Percentiles rank a stretch among this genome's conserved stretches.
These are phyloP conservation scores for Anneissia japonica DNA, from an alignment of 35 echinoderm and acorn worm genomes.

Conservation along the genomic window DNA sequence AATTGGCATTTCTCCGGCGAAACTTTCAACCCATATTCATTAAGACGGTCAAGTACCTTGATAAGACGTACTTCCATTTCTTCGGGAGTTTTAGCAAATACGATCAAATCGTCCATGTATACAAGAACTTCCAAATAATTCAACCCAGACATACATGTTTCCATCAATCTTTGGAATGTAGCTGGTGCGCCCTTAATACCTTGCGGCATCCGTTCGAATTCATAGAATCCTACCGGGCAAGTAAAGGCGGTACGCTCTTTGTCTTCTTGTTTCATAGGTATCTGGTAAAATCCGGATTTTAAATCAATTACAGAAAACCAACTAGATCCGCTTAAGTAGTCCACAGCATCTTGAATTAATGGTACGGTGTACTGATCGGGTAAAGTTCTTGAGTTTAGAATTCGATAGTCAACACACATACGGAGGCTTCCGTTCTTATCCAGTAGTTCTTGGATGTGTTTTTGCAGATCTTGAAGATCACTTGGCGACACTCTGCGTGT, in stretches of 20 bases:
- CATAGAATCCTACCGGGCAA: conserved; percentile 16
- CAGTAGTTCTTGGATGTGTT: conserved; percentile 18
- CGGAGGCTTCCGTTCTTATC: conserved; percentile 41
- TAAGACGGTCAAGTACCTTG: conserved; percentile 38
- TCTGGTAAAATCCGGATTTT: conserved; percentile 72
- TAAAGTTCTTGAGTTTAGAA: conserved; percentile 41
- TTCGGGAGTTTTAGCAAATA: conserved; percentile 10
- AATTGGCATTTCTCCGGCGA: conserved; percentile 18
- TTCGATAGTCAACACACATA: conserved; percentile 65
- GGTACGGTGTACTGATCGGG: conserved; percentile 61
- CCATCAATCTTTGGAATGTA: conserved; percentile 19
- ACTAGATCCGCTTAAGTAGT: conserved; percentile 21
- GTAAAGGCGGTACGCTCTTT: conserved; percentile 63
- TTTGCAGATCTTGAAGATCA: conserved; percentile 19
- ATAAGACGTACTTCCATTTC: background rate
- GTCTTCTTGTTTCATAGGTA: conserved; percentile 48
- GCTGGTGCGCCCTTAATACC: background rate
- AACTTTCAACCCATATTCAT: conserved; percentile 20
- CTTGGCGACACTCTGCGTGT: conserved; percentile 24
- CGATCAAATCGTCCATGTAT: conserved; percentile 14
- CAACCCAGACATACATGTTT: background rate
- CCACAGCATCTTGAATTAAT: conserved; percentile 49
- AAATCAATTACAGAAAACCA: conserved; percentile 75
- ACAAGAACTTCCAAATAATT: background rate
- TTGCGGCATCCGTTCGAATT: conserved; percentile 43